These are phyloP conservation scores for Mactromeris polynyma DNA, from an alignment of 2,888 invertebrate genomes.

Conservation along the genomic window DNA sequence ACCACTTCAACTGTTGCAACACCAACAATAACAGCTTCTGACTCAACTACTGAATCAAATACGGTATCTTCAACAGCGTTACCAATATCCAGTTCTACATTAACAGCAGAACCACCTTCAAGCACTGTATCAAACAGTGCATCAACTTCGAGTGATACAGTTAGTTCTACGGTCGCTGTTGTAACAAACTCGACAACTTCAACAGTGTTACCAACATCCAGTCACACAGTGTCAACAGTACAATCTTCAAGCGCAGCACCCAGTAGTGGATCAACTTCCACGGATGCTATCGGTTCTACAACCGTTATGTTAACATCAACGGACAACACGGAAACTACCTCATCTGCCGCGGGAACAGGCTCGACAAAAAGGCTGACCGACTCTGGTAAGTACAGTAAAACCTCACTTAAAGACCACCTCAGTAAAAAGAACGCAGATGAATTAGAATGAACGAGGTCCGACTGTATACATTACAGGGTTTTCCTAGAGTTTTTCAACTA, in stretches of 20 bases:
- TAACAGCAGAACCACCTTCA: background rate
- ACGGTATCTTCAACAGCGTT: background rate
- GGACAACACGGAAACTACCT: background rate
- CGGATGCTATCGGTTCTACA: background rate
- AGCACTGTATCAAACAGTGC: background rate
- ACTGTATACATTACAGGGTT: too few relatives aligned
- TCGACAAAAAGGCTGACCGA: conserved; percentile 32
- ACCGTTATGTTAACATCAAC: background rate
- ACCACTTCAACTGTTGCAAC: background rate
- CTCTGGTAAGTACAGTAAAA: conserved; percentile 16
- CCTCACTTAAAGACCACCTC: too few relatives aligned
- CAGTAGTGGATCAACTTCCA: background rate
- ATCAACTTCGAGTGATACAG: background rate
- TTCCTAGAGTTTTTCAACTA: too few relatives aligned
- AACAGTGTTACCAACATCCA: background rate
- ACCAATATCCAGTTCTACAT: background rate
- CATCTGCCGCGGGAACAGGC: background rate
- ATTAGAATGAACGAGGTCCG: too few relatives aligned
- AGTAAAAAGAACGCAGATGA: too few relatives aligned
- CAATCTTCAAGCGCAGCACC: background rate
- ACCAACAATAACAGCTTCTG: background rate
- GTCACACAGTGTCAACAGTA: background rate
- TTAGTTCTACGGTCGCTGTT: background rate
- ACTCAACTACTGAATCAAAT: background rate
- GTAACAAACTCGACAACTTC: background rate